Base-by-base conservation (phyloP, 1,140 invertebrate species). In the Trichomalopsis sarcophagae region DNA sequence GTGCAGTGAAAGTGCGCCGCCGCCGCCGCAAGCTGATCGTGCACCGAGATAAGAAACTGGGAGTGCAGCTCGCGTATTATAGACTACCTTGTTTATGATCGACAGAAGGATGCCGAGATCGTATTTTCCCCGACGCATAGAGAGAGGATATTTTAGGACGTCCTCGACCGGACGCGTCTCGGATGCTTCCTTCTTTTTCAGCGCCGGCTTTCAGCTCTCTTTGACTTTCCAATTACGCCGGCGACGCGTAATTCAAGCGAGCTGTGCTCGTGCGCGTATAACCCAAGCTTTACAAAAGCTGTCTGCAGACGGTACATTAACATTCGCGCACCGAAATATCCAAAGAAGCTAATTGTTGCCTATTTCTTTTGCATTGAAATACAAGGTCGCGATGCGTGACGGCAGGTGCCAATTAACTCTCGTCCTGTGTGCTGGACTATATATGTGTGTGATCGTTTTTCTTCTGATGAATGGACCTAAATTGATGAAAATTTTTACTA, bases 51-150 rank as follows among this genome's bases (percentile, higher is more conserved):
- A 84, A 84, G 75, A 78, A 75, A 36, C 75, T 17, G 40, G 40
- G 55, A 30, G 27, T 36, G n/a, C 23, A 21, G 33, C 50, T 10
- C 23, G n/a, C 44, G 6, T 44, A 44, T 44, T 44, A 44, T 44
- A 44, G 55, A n/a, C 55, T 62, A 27, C 6, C 17, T 77, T 84
- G 77, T 84, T 84, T 84, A 84, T 30, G 74, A 84, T 84, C 82
- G 82, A 71, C 69, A 36, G 81, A 23, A 75, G 55, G 50, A 76
- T 36, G 5, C n/a, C 50, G 82, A 47, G 50, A 27, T 33, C 74
- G 73, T 75, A 83, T 83, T 83, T 83, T 76, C 75, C 14, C 44
- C 21, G 10, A 40, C 21, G 4, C 36, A 23, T 66, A 44, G n/a
- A 2, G n/a, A 2, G 78, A 27, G 78, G 66, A 10, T 75, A 75